Percentiles rank a stretch among this genome's conserved stretches.
phyloP scores from a whole-genome alignment of 2,113 vertebrate species.

The Chaetops frenatus region DNA sequence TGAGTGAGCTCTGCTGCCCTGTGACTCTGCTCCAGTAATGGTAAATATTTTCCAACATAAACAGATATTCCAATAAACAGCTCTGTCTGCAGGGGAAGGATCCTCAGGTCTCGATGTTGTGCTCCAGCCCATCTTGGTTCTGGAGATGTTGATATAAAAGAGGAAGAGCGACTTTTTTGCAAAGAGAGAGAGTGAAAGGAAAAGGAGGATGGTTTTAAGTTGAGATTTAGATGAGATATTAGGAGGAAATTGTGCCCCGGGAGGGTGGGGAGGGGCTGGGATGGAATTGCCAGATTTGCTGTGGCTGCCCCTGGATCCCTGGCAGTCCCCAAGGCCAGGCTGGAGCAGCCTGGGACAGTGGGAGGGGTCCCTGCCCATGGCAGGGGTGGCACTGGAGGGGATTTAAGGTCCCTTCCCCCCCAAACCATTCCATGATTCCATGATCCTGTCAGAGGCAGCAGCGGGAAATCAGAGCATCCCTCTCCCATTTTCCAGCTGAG shows the following conservation, averaged over 20 bases:
- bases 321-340: not conserved
- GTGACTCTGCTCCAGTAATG: not conserved
- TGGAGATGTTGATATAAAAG: not conserved
- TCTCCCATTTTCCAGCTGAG: fast-evolving
- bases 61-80: not conserved
- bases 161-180: not conserved
- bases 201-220: not conserved
- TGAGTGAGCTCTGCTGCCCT: not conserved
- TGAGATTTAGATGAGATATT: not conserved
- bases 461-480: not conserved
- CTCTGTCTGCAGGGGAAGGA: not conserved
- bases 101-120: fast-evolving
- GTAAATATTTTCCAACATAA: fast-evolving
- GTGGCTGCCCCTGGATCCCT: not conserved
- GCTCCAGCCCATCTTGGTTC: not conserved
- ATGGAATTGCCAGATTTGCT: not conserved
- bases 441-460: not conserved
- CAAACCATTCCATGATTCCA: not conserved
- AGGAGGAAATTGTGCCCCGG: not conserved
- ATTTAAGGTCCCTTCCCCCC: not conserved
- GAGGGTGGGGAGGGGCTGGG: not conserved
- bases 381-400: fast-evolving
- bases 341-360: not conserved
- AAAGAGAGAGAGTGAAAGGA: not conserved
- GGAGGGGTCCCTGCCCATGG: not conserved